A percentile compares a stretch with the other conserved stretches of the same genome.
Conservation (phyloP, 2,113 vertebrate genomes). For the Anoplopoma fimbria region DNA sequence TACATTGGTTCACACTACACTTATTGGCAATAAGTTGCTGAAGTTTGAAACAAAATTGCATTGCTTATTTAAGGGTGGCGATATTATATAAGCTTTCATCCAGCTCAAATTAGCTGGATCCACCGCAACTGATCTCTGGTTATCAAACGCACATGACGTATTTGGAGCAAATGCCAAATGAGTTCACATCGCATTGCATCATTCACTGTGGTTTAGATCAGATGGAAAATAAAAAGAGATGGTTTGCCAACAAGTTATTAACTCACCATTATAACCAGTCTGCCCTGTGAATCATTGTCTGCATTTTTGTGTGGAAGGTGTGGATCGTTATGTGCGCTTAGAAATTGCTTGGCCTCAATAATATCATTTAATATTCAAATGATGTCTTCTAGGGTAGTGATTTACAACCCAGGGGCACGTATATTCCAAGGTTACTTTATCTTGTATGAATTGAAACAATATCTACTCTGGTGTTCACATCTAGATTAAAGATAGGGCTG, state of each 20-base stretch:
- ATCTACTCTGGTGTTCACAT: neutral
- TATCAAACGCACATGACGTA: neutral
- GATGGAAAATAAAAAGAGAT: neutral
- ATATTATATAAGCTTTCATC: neutral
- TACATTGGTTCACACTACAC: neutral
- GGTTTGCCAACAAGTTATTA: neutral
- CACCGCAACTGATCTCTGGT: neutral
- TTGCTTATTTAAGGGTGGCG: neutral
- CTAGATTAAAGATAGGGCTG: neutral
- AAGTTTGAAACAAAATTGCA: neutral
- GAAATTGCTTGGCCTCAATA: neutral
- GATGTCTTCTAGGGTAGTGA: neutral
- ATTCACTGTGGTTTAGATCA: neutral
- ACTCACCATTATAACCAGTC: neutral
- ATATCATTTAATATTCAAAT: neutral
- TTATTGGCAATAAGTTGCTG: neutral
- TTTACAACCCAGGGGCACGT: neutral
- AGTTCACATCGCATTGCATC: neutral
- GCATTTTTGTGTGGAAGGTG: neutral
- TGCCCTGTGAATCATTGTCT: neutral
- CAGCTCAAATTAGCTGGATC: neutral
- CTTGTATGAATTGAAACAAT: neutral
- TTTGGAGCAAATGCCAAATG: neutral
- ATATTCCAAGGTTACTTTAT: neutral
- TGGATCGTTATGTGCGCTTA: neutral